phyloP scores from a whole-genome alignment of 2,888 invertebrate species.

The Pammene fasciana region DNA sequence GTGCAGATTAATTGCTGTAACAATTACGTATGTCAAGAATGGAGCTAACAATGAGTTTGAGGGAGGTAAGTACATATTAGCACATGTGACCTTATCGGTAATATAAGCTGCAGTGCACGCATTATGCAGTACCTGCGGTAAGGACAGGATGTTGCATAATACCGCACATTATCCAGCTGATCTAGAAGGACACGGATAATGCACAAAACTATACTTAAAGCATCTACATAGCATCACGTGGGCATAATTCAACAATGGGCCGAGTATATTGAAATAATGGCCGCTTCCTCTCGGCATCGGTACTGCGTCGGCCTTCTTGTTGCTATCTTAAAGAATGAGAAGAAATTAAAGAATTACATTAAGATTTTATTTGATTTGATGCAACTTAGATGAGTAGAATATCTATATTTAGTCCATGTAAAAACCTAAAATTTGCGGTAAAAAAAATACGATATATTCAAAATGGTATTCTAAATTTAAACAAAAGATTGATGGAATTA shows the following conservation, averaged over 20 bases:
- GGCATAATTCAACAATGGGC: constrained; percentile 64
- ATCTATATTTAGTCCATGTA: background rate
- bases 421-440: too few species aligned
- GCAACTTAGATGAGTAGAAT: too few species aligned
- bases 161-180: constrained; percentile 39
- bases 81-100: constrained; percentile 32
- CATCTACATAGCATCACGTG: constrained; percentile 51
- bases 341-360: background rate
- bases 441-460: too few species aligned
- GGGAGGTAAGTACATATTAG: constrained; percentile 16
- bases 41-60: constrained; percentile 29
- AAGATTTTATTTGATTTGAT: background rate
- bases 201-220: constrained; percentile 42
- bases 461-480: too few species aligned
- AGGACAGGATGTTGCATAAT: constrained; percentile 46
- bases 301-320: constrained; percentile 33
- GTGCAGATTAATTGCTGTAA: constrained; percentile 63
- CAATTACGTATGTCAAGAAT: constrained; percentile 43
- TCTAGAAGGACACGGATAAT: constrained; percentile 45
- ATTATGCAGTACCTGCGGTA: constrained; percentile 36
- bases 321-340: constrained; percentile 9
- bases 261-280: constrained; percentile 68
- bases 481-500: too few species aligned
- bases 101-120: constrained; percentile 24
- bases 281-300: constrained; percentile 57